Percentiles rank a stretch among this genome's conserved stretches.
These are phyloP conservation scores for Chionomys nivalis DNA, from an alignment of 2,113 vertebrate genomes.

Conservation along the genomic window DNA sequence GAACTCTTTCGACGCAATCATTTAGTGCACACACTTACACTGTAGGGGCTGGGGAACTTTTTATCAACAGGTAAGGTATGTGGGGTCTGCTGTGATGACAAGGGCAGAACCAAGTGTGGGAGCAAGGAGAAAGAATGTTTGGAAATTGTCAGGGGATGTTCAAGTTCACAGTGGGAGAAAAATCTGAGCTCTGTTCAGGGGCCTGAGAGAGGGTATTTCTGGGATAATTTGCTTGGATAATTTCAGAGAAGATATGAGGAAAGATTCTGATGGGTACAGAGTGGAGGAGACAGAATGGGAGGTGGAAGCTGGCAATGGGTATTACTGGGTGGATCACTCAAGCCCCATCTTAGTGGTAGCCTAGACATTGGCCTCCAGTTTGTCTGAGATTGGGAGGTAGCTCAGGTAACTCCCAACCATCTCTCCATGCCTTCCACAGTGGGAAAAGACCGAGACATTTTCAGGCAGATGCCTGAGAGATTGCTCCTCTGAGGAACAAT, in stretches of 20 bases:
- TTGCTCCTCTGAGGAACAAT: neutral
- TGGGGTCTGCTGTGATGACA: neutral
- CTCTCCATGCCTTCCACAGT: neutral
- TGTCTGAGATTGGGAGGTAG: neutral
- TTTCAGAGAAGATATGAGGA: neutral
- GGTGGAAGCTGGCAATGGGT: neutral
- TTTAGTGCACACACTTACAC: no score
- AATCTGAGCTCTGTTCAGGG: neutral
- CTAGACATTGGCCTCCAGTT: accelerated
- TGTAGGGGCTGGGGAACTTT: neutral
- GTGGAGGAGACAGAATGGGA: neutral
- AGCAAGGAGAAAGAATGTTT: neutral
- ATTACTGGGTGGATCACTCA: neutral
- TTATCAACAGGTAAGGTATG: neutral
- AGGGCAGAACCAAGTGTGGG: neutral
- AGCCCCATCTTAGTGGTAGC: neutral
- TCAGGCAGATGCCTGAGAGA: neutral
- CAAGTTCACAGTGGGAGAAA: neutral
- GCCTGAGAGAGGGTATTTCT: neutral
- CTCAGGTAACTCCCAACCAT: neutral
- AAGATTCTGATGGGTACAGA: no score
- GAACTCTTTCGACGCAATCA: no score
- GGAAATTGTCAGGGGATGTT: no score
- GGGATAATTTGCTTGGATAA: neutral
- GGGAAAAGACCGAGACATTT: neutral